Conservation (phyloP, 2,888 invertebrate species). For the Phalera bucephala region DNA sequence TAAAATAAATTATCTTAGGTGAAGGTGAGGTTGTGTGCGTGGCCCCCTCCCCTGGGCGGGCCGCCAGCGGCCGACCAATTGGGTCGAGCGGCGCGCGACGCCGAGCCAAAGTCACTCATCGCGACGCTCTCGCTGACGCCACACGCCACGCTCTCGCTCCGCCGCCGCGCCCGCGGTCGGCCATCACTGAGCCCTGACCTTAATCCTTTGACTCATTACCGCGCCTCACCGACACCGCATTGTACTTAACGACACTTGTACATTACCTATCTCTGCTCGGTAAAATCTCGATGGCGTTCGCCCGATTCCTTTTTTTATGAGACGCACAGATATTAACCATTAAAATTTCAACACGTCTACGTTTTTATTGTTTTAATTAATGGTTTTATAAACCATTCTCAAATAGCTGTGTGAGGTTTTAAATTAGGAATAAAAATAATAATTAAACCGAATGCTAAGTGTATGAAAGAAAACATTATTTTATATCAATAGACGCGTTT, state of each 20-base stretch:
- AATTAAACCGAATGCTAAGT: too few relatives aligned
- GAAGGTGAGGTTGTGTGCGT: slow-evolving; percentile 73
- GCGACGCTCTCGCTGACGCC: slow-evolving; percentile 43
- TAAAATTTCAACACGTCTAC: not conserved
- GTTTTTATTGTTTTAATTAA: slow-evolving; percentile 2
- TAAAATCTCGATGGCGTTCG: not conserved
- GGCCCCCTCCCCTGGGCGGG: slow-evolving; percentile 78
- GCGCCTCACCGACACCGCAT: slow-evolving; percentile 26
- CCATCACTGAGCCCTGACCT: slow-evolving; percentile 45
- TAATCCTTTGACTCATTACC: slow-evolving; percentile 47
- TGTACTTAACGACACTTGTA: slow-evolving; percentile 13
- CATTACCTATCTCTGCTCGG: slow-evolving; percentile 1
- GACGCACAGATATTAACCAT: not conserved
- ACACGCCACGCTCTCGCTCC: slow-evolving; percentile 38
- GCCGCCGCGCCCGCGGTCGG: slow-evolving; percentile 22
- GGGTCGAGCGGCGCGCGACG: slow-evolving; percentile 82
- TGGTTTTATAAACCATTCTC: not conserved
- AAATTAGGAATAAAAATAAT: too few relatives aligned
- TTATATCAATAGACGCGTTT: too few relatives aligned
- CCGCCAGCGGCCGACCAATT: slow-evolving; percentile 74
- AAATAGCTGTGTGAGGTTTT: not conserved
- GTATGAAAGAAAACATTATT: too few relatives aligned
- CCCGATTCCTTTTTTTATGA: not conserved
- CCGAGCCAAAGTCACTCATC: slow-evolving; percentile 64
- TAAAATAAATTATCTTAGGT: slow-evolving; percentile 83